Evolutionary conservation across 2,113 vertebrate species (phyloP), one percentile per base, ranked within the genome.

Genomic region (Lynx canadensis): DNA sequence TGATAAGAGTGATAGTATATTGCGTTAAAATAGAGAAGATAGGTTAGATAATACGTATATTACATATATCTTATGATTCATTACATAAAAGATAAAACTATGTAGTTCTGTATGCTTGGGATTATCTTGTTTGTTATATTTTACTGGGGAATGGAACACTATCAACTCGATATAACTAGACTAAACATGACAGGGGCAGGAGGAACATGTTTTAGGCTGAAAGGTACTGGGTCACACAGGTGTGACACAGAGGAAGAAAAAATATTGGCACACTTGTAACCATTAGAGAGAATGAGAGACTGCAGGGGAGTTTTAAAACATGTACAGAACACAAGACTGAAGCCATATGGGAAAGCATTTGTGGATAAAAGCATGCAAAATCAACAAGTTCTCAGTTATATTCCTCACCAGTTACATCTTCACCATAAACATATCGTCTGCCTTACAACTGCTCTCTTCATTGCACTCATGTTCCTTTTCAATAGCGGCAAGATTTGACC

Each of bases 291-390:
- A 79, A 79, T 23, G 45, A 85, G 31, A 9, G 80, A 78, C n/a
- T 89, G 33, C 69, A 91, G 38, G 50, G 45, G 33, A 87, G 31
- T 80, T 89, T 97, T 73, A 23, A 63, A 89, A 41, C 52, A 27
- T 23, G 48, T 89, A 18, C 48, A 57, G 33, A 89, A 97, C 38
- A 69, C 48, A 94, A 91, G 66, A 94, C 50, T 80, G 31, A 55
- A 95, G 83, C 55, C 29, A 92, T 89, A 85, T 94, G 69, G n/a
- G 33, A 45, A 95, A 84, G 50, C 29, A 92, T 65, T 95, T 79
- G 85, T 95, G 73, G 66, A 85, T 48, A 89, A 95, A 94, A 95
- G 78, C 85, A 57, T 38, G 36, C 48, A 85, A 87, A 92, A 74
- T 85, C 80, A 85, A 27, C 50, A 85, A 73, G 63, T 86, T 95